Percentiles rank a stretch among this genome's conserved stretches.
These are phyloP conservation scores for Ptychodera flava DNA, from an alignment of 35 echinoderm and acorn worm genomes.

Conservation along the genomic window DNA sequence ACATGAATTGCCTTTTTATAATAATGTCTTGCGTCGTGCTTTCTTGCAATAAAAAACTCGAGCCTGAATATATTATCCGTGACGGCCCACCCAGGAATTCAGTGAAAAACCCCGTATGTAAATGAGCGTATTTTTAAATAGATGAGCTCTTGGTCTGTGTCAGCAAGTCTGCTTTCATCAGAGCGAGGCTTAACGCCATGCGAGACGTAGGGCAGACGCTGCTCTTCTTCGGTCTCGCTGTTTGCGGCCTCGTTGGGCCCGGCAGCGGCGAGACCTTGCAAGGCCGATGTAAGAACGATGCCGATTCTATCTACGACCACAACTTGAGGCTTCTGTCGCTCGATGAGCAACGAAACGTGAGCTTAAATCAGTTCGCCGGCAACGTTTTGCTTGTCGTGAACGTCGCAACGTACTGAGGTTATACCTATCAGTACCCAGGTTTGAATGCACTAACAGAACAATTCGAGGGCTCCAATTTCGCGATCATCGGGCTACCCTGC, in stretches of 20 bases:
- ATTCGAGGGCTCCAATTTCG: slow-evolving; percentile 14
- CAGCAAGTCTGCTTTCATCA: too few species aligned
- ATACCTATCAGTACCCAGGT: slow-evolving; percentile 45
- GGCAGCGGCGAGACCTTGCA: not conserved
- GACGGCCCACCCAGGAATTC: too few species aligned
- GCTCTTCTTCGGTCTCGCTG: not conserved
- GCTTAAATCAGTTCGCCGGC: slow-evolving; percentile 21
- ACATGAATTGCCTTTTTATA: too few species aligned
- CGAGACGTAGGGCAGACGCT: not conserved
- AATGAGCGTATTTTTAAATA: too few species aligned
- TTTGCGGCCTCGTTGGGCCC: not conserved
- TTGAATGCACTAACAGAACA: slow-evolving; percentile 50
- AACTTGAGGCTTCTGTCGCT: slow-evolving; percentile 9
- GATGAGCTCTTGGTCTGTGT: too few species aligned
- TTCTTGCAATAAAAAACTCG: too few species aligned
- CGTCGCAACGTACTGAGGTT: slow-evolving; percentile 64
- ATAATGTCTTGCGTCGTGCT: too few species aligned
- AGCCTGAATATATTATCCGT: too few species aligned
- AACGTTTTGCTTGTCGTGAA: slow-evolving; percentile 72
- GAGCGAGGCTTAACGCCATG: too few species aligned
- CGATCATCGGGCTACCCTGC: slow-evolving; percentile 56
- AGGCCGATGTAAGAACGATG: slow-evolving; percentile 9
- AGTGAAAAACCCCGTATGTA: too few species aligned
- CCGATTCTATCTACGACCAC: not conserved
- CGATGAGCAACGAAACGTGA: not conserved